Evolutionary conservation across 2,797 vertebrate species (phyloP).

Genomic region (Psittacula derbiana): DNA sequence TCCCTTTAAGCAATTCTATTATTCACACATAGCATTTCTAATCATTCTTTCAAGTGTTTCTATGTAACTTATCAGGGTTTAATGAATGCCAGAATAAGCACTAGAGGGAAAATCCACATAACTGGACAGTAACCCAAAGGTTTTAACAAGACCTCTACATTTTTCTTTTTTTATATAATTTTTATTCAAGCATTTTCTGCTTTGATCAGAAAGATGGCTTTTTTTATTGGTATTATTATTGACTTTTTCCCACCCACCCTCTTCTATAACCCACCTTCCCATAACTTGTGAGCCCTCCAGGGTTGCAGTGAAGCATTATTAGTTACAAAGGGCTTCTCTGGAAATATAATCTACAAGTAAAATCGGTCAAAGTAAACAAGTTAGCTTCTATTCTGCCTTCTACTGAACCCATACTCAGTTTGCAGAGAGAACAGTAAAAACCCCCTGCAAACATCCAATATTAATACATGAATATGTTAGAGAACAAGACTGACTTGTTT

Average conservation of each 20-base stretch:
- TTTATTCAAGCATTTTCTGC: conserved; percentile 56
- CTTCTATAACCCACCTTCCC: not conserved
- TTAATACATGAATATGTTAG: not conserved
- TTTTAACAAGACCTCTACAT: conserved; percentile 60
- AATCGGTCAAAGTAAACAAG: not conserved
- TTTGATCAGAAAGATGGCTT: conserved; percentile 46
- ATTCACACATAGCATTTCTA: conserved; percentile 67
- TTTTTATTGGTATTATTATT: conserved; percentile 51
- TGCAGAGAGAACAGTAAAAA: not conserved
- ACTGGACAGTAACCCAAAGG: conserved; percentile 64
- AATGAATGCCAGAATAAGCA: conserved; percentile 72
- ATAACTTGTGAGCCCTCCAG: conserved; percentile 17
- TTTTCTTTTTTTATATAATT: conserved; percentile 63
- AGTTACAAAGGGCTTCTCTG: conserved; percentile 37
- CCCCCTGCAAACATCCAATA: not conserved
- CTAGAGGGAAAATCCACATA: conserved; percentile 55
- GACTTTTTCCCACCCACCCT: conserved; percentile 53
- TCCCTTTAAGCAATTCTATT: conserved; percentile 70
- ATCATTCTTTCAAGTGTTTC: conserved; percentile 70
- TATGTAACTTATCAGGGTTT: conserved; percentile 65
- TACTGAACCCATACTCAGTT: not conserved
- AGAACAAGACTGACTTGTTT: not conserved
- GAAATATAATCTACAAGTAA: conserved; percentile 16
- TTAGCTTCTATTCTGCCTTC: not conserved
- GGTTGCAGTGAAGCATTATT: not conserved